Percentiles rank a stretch among this genome's conserved stretches.
These are phyloP conservation scores for Trinectes maculatus DNA, from an alignment of 2,113 vertebrate genomes.

Conservation along the genomic window DNA sequence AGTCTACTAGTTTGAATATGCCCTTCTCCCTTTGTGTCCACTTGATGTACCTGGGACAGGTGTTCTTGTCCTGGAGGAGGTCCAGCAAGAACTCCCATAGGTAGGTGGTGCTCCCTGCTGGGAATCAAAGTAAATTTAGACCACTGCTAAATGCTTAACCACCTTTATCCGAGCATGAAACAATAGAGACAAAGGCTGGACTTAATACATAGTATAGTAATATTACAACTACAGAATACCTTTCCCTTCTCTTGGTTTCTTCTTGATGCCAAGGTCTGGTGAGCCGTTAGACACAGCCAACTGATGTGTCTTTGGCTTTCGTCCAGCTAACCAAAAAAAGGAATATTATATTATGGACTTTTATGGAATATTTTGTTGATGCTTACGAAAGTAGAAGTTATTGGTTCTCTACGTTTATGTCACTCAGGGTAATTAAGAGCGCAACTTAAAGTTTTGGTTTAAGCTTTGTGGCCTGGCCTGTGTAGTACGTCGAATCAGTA, in stretches of 20 bases:
- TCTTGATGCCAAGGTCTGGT: slow-evolving; percentile 91
- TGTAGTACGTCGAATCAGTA: not conserved
- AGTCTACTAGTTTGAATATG: slow-evolving; percentile 98
- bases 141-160: not conserved
- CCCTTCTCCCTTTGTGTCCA: slow-evolving; percentile 99
- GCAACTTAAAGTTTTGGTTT: not conserved
- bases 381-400: not conserved
- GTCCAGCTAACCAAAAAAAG: slow-evolving; percentile 86
- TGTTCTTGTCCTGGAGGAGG: slow-evolving; percentile 98
- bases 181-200: not conserved
- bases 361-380: not conserved
- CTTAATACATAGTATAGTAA: not conserved
- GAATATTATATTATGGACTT: slow-evolving; percentile 28
- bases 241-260: slow-evolving; percentile 96
- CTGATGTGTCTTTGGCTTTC: slow-evolving; percentile 91
- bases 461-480: slow-evolving; percentile 10
- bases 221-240: slow-evolving; percentile 75
- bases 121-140: not conserved
- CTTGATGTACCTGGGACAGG: slow-evolving; percentile 97
- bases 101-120: slow-evolving; percentile 93
- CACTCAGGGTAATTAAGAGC: not conserved
- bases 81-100: slow-evolving; percentile 98
- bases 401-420: slow-evolving; percentile 21
- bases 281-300: slow-evolving; percentile 86
- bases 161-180: not conserved